Evolutionary conservation across 2,888 invertebrate genomes (phyloP), one percentile per base, ranked within the genome.

Genomic region (Zonitis immaculata): DNA sequence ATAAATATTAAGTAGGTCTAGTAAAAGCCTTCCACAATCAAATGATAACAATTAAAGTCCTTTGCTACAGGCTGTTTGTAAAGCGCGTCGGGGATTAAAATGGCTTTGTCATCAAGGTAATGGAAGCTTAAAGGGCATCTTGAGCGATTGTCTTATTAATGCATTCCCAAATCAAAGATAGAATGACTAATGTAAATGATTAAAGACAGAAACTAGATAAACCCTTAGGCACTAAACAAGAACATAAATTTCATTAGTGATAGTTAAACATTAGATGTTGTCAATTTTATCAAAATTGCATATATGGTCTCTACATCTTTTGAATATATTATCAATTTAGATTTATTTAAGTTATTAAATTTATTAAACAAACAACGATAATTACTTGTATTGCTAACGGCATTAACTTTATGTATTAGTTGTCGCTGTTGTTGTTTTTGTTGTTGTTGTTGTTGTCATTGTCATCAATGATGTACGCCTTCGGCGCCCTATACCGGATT

Each of bases 71-170:
- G 69, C 67, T 61, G 58, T 66, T 64, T 64, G 64, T 66, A 60
- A 56, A 65, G 62, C 67, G 66, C 64, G 62, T 61, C 67, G 66
- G 65, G 69, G 72, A 73, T 74, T 74, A 73, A 72, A 70, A 72
- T 66, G 67, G 72, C 72, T 73, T 73, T 73, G 73, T 74, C 74
- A 73, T 73, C 73, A 73, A 73, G 73, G 73, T 74, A 74, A 74
- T 74, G 73, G 73, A 73, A 71, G 73, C 70, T 65, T 56, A 57
- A 50, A 70, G 66, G 68, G 65, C 68, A 66, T 67, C 66, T 69
- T 66, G 57, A 55, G 61, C 69, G 72, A 74, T 73, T 73, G 72
- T 72, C 69, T 73, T 69, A 72, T 74, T 73, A 73, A 73, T 74
- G 72, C 70, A 73, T 73, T 72, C 72, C 60, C 68, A 69, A 74